Evolutionary conservation across 2,797 vertebrate genomes (phyloP), one percentile per base, ranked within the genome.

Genomic region (Denticeps clupeoides): DNA sequence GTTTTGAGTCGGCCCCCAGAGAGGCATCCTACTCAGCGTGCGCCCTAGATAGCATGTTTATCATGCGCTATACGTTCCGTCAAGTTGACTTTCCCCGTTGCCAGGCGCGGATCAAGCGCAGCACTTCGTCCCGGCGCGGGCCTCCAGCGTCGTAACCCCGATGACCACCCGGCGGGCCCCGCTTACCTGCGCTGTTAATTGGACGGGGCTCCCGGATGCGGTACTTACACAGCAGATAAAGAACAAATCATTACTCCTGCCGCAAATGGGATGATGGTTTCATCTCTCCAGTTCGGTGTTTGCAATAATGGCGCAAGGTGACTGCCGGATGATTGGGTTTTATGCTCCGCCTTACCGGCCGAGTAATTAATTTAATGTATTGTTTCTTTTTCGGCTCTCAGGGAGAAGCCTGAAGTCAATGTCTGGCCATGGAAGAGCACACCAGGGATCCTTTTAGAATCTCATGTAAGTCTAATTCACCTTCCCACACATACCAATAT

Each of bases 31-130:
- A 63, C 72, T 72, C 71, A 67, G 71, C 65, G 69, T 68, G 72
- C 85, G 82, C 69, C 81, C 82, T 78, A 84, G 76, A 84, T 84
- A 83, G 79, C 72, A 79, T 80, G 79, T 83, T 85, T 85, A 83
- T 85, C 77, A 80, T 83, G 80, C 64, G 68, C 65, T 73, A 70
- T 44, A 56, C 56, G 67, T 80, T 82, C 80, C 77, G 80, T 85
- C 82, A 84, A 77, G 78, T 83, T 82, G 76, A 79, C 73, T 84
- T 78, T 75, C 67, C 60, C 52, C 53, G 54, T 73, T 67, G 68
- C 67, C 65, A 72, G 75, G 83, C 80, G 76, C 69, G 65, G 78
- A 78, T 25, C 81, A 82, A 63, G 72, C 73, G 75, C 73, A 69
- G 77, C 77, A 16, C 9, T 84, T 73, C 74, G 81, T 83, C 79